These are phyloP conservation scores for Vimba vimba DNA, from an alignment of 2,113 vertebrate genomes.

Conservation along the genomic window DNA sequence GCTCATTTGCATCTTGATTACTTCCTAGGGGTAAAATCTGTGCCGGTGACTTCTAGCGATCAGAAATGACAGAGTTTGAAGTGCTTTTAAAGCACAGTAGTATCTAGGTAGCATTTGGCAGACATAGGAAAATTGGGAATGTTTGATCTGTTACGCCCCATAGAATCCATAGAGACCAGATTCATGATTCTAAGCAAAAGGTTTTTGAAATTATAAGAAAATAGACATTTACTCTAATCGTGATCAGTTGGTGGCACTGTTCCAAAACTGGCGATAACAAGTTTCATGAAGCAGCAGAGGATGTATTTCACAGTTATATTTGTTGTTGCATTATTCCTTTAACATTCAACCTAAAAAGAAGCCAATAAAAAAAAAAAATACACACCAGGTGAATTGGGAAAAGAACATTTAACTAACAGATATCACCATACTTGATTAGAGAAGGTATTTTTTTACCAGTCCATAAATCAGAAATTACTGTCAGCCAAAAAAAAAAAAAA, in stretches of 20 bases:
- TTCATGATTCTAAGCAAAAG: too few species aligned
- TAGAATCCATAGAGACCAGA: background rate
- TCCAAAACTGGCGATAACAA: background rate
- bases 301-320: background rate
- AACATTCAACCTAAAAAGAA: background rate
- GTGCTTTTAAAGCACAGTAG: background rate
- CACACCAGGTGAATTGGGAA: background rate
- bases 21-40: slow-evolving; percentile 55
- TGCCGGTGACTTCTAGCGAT: slow-evolving; percentile 42
- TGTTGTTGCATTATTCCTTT: background rate
- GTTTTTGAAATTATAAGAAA: too few species aligned
- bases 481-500: too few species aligned
- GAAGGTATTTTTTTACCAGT: too few species aligned
- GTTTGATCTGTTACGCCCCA: background rate
- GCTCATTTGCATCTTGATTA: slow-evolving; percentile 76
- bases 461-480: too few species aligned
- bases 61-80: slow-evolving; percentile 18
- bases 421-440: too few species aligned
- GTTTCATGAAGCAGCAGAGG: background rate
- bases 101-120: background rate
- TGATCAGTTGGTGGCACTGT: background rate
- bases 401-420: too few species aligned
- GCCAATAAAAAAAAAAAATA: background rate
- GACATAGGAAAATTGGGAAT: background rate
- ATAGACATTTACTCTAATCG: too few species aligned